Evolutionary conservation across 2,797 vertebrate species (phyloP).

Genomic region (Leucoraja ocellata): DNA sequence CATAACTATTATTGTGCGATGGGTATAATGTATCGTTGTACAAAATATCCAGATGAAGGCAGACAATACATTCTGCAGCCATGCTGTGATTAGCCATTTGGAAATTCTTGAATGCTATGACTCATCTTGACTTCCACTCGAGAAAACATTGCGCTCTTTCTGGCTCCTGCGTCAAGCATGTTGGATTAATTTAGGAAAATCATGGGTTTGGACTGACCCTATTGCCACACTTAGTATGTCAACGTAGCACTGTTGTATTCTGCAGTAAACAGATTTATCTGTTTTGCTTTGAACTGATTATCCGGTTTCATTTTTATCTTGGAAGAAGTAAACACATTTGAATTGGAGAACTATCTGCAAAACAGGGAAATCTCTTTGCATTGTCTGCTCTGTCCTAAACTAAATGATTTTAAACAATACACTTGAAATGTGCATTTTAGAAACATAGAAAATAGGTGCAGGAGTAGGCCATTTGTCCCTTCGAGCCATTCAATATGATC

Average conservation of each 20-base stretch:
- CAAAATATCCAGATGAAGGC: neutral
- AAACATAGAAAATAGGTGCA: neutral
- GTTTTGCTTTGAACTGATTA: neutral
- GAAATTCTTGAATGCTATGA: neutral
- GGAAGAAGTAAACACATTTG: neutral
- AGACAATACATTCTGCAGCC: neutral
- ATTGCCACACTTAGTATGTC: neutral
- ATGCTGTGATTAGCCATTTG: neutral
- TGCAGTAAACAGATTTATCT: neutral
- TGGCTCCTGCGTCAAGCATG: neutral
- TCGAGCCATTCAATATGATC: too few species aligned
- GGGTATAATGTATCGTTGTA: too few species aligned
- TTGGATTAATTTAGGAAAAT: constrained; percentile 16
- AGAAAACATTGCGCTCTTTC: neutral
- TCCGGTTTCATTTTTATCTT: neutral
- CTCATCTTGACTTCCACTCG: neutral
- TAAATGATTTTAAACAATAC: neutral
- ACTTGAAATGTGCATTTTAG: neutral
- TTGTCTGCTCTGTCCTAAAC: neutral
- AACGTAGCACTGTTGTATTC: neutral
- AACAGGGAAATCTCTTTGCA: neutral
- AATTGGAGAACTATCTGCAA: too few species aligned
- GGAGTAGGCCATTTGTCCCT: too few species aligned
- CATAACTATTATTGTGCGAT: too few species aligned
- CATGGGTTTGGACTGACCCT: neutral